Conservation (phyloP, 2,113 vertebrate species). For the Mobula hypostoma region DNA sequence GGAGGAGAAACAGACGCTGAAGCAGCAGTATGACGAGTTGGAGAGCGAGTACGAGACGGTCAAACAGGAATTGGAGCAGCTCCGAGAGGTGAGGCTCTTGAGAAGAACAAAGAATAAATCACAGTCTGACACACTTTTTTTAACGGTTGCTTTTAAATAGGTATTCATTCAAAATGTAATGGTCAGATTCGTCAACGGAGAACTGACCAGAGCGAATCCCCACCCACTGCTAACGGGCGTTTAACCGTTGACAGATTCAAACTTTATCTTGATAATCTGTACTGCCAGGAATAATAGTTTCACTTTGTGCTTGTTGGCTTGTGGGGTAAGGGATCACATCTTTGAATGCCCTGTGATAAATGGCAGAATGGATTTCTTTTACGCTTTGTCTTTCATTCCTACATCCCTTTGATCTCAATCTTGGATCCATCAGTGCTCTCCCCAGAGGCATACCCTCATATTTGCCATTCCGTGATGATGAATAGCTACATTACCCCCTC, state of each 20-base stretch:
- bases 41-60: constrained; percentile 82
- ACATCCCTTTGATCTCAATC: background rate
- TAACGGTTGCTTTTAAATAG: background rate
- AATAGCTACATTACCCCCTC: background rate
- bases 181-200: background rate
- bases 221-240: background rate
- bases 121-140: background rate
- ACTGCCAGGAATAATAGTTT: background rate
- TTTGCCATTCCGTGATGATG: background rate
- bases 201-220: background rate
- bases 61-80: constrained; percentile 82
- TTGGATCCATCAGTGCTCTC: background rate
- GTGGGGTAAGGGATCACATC: background rate
- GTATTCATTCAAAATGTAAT: background rate
- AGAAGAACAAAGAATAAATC: background rate
- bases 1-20: constrained; percentile 92
- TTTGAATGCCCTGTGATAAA: background rate
- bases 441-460: background rate
- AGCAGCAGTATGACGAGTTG: constrained; percentile 83
- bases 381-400: background rate
- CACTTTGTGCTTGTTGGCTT: background rate
- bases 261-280: background rate
- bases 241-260: background rate
- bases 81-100: constrained; percentile 73
- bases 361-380: background rate